Evolutionary conservation across 2,113 vertebrate species (phyloP).

Genomic region (Lampris incognitus): DNA sequence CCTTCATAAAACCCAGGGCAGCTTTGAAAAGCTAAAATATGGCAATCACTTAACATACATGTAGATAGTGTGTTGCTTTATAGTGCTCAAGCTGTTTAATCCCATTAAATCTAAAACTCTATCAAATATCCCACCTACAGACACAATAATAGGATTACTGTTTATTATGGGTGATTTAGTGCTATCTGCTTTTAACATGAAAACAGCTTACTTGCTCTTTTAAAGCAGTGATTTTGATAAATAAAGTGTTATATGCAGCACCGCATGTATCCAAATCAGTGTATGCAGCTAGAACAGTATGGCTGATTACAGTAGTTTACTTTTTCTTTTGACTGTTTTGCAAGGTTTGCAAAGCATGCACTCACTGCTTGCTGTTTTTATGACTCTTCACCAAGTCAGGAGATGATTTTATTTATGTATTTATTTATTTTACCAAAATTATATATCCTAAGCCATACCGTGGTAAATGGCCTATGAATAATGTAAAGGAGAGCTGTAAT

Average conservation of each 20-base stretch:
- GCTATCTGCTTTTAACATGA: conserved; percentile 30
- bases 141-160: conserved; percentile 26
- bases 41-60: conserved; percentile 12
- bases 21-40: conserved; percentile 3
- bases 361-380: conserved; percentile 22
- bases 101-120: conserved; percentile 20
- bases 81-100: background rate
- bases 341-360: background rate
- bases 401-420: conserved; percentile 10
- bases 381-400: conserved; percentile 35
- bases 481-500: conserved; percentile 7
- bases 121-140: conserved; percentile 1
- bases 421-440: conserved; percentile 21
- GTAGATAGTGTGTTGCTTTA: conserved; percentile 14
- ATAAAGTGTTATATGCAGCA: conserved; percentile 41
- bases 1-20: conserved; percentile 9
- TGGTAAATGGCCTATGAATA: conserved; percentile 16
- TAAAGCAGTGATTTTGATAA: conserved; percentile 11
- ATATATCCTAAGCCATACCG: conserved; percentile 28
- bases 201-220: conserved; percentile 6
- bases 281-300: conserved; percentile 1
- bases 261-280: conserved; percentile 50
- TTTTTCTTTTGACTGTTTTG: conserved; percentile 7
- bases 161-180: conserved; percentile 39
- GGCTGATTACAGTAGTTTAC: conserved; percentile 7